These are phyloP conservation scores for Drosophila santomea DNA, from an alignment of 1,140 invertebrate genomes.

Conservation along the genomic window DNA sequence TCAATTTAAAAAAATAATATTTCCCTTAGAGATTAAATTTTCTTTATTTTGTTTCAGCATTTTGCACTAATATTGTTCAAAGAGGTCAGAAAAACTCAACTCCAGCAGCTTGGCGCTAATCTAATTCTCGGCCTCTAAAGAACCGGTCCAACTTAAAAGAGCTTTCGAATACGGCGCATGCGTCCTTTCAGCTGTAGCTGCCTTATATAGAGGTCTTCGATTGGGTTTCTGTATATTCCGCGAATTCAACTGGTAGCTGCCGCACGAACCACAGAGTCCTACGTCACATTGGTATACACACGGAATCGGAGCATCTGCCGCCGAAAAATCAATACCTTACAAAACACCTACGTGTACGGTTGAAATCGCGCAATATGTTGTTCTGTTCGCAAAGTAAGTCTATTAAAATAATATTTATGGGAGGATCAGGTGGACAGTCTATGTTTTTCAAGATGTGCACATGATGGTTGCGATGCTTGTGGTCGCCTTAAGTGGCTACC, in stretches of 20 bases:
- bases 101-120: conserved; percentile 3
- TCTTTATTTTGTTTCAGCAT: background rate
- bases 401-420: background rate
- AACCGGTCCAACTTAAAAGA: conserved; percentile 13
- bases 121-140: background rate
- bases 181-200: conserved; percentile 13
- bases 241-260: conserved; percentile 73
- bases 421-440: too few relatives aligned
- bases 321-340: conserved; percentile 68
- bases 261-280: conserved; percentile 20
- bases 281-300: conserved; percentile 53
- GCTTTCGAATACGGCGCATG: conserved; percentile 35
- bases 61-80: background rate
- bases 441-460: conserved; percentile 25
- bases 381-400: conserved; percentile 39
- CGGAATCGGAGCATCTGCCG: conserved; percentile 38
- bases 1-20: too few relatives aligned
- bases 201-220: conserved; percentile 29
- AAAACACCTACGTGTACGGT: conserved; percentile 43
- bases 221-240: conserved; percentile 39
- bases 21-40: too few relatives aligned
- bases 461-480: conserved; percentile 36
- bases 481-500: conserved; percentile 25
- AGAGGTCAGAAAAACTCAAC: background rate
- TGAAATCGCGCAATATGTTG: conserved; percentile 66